Evolutionary conservation across 2,888 invertebrate species (phyloP), one percentile per base, ranked within the genome.

Genomic region (Ichneumoninae sp.): DNA sequence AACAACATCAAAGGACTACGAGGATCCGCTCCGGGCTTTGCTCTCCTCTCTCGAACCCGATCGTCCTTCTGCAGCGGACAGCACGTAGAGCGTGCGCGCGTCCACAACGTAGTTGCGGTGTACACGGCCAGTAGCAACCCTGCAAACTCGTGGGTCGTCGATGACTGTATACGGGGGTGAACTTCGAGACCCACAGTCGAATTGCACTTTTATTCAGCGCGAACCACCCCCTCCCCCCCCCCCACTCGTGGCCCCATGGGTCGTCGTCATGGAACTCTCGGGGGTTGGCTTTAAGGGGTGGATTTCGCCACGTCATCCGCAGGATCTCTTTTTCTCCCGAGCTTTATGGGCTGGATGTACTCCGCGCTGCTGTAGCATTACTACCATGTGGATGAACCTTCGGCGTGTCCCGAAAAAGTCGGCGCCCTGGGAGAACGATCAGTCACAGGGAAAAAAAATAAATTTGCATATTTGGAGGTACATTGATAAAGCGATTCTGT

Each of bases 281-380:
- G 87, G 89, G 87, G 86, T 87, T 86, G 86, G 30, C 78, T 75
- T 62, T 86, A 85, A 87, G 86, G 89, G 89, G 89, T 88, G 87
- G 85, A 85, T 87, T 86, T 78, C 81, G 87, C 89, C 89, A 89
- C 89, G 89, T 89, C 89, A 89, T 89, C 86, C 86, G 75, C 87
- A 86, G 85, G 84, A 77, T 78, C 77, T 78, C 77, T 68, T 70
- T 13, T 19, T 26, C 50, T 66, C 66, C 68, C 54, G 76, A 36
- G 68, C 36, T 47, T 68, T 85, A 68, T 68, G 76, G 75, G 79
- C 54, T 33, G 33, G 6, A 62, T 62, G 57, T 57, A 57, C 57
- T 26, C 22, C 10, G 22, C 7, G 26, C 57, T 13, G 57, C 26
- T 57, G 57, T 57, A 57, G 13, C 44, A 57, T 57, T 22, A 57